Evolutionary conservation across 2,888 invertebrate species (phyloP), one percentile per base, ranked within the genome.

Genomic region (Apomyelois bistriatella): DNA sequence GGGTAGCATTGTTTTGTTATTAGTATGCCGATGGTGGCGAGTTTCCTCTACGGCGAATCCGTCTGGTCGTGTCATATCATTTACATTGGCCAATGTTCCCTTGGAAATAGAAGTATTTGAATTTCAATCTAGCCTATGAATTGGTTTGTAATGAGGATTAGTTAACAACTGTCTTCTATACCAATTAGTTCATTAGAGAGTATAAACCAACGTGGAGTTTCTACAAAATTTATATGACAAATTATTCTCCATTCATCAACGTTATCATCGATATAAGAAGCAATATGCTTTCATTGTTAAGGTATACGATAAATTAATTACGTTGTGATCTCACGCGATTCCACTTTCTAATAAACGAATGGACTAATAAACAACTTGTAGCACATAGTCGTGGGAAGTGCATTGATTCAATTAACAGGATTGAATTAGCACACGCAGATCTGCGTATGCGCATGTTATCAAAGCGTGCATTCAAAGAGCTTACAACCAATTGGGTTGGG

Each of bases 1-100:
- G 79, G 70, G 64, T 78, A 68, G 61, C 62, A 57, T 65, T 54
- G 68, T 72, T 69, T 74, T 69, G 74, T 72, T 70, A 74, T 87
- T 85, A 76, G 83, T 84, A 88, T 87, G 78, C 86, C 71, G 64
- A 73, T 69, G 64, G 69, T 68, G 64, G 58, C 66, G 55, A 68
- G 73, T 76, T 83, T 79, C 84, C 78, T 83, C 74, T 65, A 66
- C 70, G 66, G 62, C 72, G 68, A 64, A 68, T 60, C 62, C 72
- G 82, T 82, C 76, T 78, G 74, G 68, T 65, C 72, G 58, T 79
- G 82, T 83, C 76, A 67, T 70, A 69, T 66, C 72, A 79, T 83
- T 79, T 71, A 77, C 77, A 79, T 79, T 69, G 64, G 59, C 55
- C 56, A 68, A 67, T 68, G 64, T 60, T 59, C 58, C 60, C 59